phyloP scores from a whole-genome alignment of 2,797 vertebrate species.

The Anisognathus igniventris region DNA sequence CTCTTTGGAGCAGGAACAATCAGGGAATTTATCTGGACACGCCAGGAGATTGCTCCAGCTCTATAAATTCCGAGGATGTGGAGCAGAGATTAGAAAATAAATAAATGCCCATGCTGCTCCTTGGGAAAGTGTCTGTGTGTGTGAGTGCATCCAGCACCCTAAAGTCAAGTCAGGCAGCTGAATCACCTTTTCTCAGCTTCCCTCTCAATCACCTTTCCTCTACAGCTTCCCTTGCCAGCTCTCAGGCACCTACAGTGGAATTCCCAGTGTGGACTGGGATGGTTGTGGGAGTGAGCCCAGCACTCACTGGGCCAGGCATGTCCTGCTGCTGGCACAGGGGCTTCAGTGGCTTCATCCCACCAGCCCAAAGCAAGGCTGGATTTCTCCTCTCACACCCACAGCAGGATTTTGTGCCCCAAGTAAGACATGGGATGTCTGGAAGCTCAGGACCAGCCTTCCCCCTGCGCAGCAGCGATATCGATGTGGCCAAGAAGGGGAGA shows the following conservation, averaged over 20 bases:
- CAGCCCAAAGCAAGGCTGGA: neutral
- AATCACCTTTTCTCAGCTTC: neutral
- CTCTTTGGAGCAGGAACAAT: constrained; percentile 20
- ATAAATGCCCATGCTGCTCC: neutral
- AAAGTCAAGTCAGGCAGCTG: neutral
- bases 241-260: fast-evolving
- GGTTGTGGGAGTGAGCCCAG: fast-evolving
- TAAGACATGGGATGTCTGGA: neutral
- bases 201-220: neutral
- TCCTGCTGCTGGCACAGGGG: neutral
- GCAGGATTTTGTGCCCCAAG: neutral
- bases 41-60: neutral
- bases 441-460: neutral
- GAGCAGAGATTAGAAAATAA: neutral
- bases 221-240: neutral
- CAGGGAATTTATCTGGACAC: constrained; percentile 34
- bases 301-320: neutral
- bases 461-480: fast-evolving
- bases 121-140: neutral
- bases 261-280: neutral
- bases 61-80: neutral
- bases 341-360: neutral
- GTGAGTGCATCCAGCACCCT: fast-evolving
- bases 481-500: neutral
- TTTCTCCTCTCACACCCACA: neutral